Evolutionary conservation across 23 tunicate genomes (phyloP), one percentile per base, ranked within the genome.

Genomic region (Ascidia mentula): DNA sequence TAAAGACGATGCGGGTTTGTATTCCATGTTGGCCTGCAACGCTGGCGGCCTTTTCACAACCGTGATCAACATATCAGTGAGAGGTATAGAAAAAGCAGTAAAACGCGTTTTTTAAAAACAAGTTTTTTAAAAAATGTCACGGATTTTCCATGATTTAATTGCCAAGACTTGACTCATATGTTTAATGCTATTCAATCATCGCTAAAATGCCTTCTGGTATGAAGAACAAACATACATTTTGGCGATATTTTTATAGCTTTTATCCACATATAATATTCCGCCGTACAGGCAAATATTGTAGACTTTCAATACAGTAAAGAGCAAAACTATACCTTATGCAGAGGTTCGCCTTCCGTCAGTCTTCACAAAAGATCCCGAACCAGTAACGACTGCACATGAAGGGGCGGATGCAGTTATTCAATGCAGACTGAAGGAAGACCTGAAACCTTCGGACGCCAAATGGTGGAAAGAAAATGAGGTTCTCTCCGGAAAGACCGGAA

Each of bases 1-100:
- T 20, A 78, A 61, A 72, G 59, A 2, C 0, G 89, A 85, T 45
- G 78, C 65, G 37, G 89, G 89, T 40, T 71, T 72, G 59, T 78
- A 78, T 72, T 85, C 83, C 8, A 73, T 85, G 38, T 33, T 85
- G 6, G 89, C 89, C 31, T 76, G 45, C 46, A 85, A 85, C 45
- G 74, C 83, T 6, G 89, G 82, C 12, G 89, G 89, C n/a, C 32
- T 85, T 0, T 76, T 69, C 9, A 85, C 80, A 31, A 77, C 81
- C 22, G 30, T 76, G 26, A 24, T 85, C 1, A n/a, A 76, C 33
- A 38, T 85, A 3, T 39, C 69, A 30, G 83, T 85, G 0, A 77
- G 69, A 78, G 89, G 89, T 85, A 36, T 5, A 59, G 32, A n/a
- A n/a, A n/a, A n/a, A n/a, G n/a, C n/a, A n/a, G n/a, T n/a, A n/a